Conservation (phyloP, 2,797 vertebrate species). For the Botia almorhae region DNA sequence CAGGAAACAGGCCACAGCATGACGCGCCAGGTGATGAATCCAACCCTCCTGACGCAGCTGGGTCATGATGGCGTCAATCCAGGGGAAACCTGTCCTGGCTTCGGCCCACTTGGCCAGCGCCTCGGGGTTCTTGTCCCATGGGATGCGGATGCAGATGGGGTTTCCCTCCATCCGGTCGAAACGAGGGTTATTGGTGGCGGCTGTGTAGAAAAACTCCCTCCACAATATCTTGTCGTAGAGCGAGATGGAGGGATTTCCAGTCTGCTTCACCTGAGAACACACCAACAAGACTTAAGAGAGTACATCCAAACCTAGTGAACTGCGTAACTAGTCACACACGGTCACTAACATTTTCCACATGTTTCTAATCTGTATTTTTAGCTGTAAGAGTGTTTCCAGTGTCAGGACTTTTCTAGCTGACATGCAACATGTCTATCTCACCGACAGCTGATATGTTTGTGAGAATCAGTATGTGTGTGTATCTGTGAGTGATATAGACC, state of each 20-base stretch:
- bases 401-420: too few species aligned
- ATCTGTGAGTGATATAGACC: conserved; percentile 28
- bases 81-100: conserved; percentile 93
- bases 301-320: background rate
- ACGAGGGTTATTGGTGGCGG: conserved; percentile 66
- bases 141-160: conserved; percentile 67
- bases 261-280: conserved; percentile 60
- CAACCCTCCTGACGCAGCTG: conserved; percentile 94
- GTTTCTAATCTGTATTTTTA: too few species aligned
- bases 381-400: too few species aligned
- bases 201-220: conserved; percentile 70
- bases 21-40: conserved; percentile 95
- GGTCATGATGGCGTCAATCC: conserved; percentile 98
- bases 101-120: conserved; percentile 96
- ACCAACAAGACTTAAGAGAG: background rate
- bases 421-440: too few species aligned
- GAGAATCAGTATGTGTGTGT: background rate
- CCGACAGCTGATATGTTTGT: background rate
- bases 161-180: conserved; percentile 70
- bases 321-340: too few species aligned
- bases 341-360: too few species aligned
- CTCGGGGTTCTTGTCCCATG: conserved; percentile 83
- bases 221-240: conserved; percentile 68
- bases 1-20: conserved; percentile 94
- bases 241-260: conserved; percentile 56